Evolutionary conservation across 2,113 vertebrate genomes (phyloP), one percentile per base, ranked within the genome.

Genomic region (Bungarus multicinctus): DNA sequence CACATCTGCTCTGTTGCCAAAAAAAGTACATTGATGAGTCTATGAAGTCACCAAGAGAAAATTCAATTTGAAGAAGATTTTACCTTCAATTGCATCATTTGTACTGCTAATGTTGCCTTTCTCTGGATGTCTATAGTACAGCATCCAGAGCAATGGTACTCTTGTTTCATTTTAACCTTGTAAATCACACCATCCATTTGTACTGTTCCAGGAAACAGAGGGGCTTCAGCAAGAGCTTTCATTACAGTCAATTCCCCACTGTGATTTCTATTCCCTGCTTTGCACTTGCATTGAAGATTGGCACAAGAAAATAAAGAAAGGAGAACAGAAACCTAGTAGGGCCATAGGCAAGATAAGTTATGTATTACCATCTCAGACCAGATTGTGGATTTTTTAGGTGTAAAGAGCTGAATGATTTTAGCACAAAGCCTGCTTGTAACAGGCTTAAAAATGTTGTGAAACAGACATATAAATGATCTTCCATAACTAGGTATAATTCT

Each of bases 141-240:
- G 93, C 89, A 95, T 93, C 69, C 87, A 91, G 86, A 95, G 92
- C 94, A 94, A 55, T 50, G 23, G 85, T 89, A 90, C 50, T 4
- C 86, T 95, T 93, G 30, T 94, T 96, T 95, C 89, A 11, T 92
- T 97, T 92, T 95, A 94, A 96, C 94, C 89, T 93, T 96, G 94
- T 95, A 97, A 97, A 93, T 96, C 94, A 93, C 90, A 95, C 85
- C 95, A 91, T 89, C 95, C 92, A 60, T 97, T 95, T 96, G 91
- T 91, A 92, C 90, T 93, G 64, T 96, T 97, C 95, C 92, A 95
- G 58, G 93, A 96, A 97, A 96, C 93, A 95, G 95, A 96, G 96
- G 34, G 89, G 94, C 94, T 94, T 95, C 90, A 93, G 52, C 55
- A 87, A 96, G 53, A 91, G 92, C 47, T 95, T 95, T 94, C 93